Evolutionary conservation across 2,797 vertebrate genomes (phyloP), one percentile per base, ranked within the genome.

Genomic region (Bufotes viridis): DNA sequence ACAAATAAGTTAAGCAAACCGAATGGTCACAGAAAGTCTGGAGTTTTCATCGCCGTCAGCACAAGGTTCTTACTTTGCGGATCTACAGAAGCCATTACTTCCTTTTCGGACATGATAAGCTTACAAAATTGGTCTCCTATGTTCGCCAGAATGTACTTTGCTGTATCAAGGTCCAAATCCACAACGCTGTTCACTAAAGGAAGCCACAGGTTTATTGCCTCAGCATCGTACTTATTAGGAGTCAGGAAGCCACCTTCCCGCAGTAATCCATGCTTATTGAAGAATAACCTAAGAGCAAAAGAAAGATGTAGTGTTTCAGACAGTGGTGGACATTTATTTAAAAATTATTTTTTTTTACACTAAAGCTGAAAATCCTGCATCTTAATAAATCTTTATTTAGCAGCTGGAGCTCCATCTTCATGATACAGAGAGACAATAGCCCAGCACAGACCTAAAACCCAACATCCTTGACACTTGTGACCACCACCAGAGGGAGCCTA

Each of bases 101-200:
- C 95, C 89, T 96, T 96, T 53, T 96, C 95, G 81, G 95, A 95
- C 92, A 96, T 95, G 85, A 96, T 94, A 55, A 96, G 94, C 85
- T 95, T 94, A 91, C 95, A 96, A 87, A 96, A 96, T 90, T 96
- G 95, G 90, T 96, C 95, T 91, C 95, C 95, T 58, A 96, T 95
- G 91, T 96, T 96, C 90, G 95, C 95, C 0, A 96, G 90, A 81
- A 96, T 96, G 24, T 96, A 96, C 24, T 96, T 96, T 0, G 95
- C 95, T 13, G 95, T 96, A 91, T 96, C 95, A 2, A 96, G 91
- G 90, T 96, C 95, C 0, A 94, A 93, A 7, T 94, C 95, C 83
- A 95, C 91, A 29, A 95, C 94, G 0, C 94, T 94, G 91, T 88
- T 95, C 78, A 94, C 90, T 49, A 95, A 83, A 87, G 95, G 95